Percentiles rank a stretch among this genome's conserved stretches.
phyloP scores from a whole-genome alignment of 2,113 vertebrate genomes.

The Pachycephala philippinensis region DNA sequence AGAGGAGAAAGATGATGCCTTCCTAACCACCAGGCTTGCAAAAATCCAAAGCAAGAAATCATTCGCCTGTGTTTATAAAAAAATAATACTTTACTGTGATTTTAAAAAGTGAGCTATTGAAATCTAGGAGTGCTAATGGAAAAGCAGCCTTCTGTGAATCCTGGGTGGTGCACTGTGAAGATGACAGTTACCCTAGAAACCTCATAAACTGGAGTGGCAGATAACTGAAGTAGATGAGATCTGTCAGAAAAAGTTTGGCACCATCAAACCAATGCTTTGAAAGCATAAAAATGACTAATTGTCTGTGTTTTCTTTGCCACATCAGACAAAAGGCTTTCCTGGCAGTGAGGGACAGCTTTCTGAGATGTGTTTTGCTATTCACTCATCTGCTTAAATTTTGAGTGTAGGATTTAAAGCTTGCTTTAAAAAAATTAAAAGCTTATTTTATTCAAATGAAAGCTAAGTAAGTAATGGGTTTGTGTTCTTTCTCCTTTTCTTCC shows the following conservation, averaged over 20 bases:
- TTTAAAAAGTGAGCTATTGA: background rate
- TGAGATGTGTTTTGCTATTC: background rate
- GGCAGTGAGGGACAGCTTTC: background rate
- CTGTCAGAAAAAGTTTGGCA: slow-evolving; percentile 46
- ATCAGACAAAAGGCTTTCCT: slow-evolving; percentile 12
- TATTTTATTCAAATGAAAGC: background rate
- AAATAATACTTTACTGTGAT: background rate
- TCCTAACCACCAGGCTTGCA: background rate
- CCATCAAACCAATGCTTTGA: slow-evolving; percentile 35
- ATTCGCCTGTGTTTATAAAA: background rate
- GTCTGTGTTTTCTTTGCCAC: slow-evolving; percentile 33
- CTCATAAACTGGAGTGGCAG: background rate
- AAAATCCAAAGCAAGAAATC: background rate
- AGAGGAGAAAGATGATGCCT: background rate
- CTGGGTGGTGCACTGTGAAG: background rate
- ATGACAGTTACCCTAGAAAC: slow-evolving; percentile 51
- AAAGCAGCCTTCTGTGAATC: background rate
- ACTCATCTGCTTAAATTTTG: slow-evolving; percentile 5
- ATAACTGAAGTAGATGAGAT: slow-evolving; percentile 14
- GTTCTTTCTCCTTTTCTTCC: background rate
- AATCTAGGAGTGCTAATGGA: background rate
- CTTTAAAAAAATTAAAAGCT: background rate
- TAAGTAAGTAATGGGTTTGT: background rate
- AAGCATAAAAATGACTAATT: slow-evolving; percentile 49
- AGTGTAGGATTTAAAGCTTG: slow-evolving; percentile 7